Evolutionary conservation across 2,113 vertebrate species (phyloP).

Genomic region (Gambusia holbrooki): DNA sequence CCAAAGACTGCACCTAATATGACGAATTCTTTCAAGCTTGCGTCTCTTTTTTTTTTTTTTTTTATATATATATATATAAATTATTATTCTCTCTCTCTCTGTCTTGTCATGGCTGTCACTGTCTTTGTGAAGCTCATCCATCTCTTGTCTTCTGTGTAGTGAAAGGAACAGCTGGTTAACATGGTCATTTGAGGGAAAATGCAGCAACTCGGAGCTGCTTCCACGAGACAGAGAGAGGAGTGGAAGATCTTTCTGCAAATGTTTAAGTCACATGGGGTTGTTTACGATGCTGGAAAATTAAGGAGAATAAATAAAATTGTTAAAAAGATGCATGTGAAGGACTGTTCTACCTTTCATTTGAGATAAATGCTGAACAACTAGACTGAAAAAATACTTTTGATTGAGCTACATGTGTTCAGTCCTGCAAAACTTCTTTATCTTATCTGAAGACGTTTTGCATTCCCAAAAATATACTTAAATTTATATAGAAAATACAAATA

Average conservation of each 20-base stretch:
- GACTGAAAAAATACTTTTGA: background rate
- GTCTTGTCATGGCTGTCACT: slow-evolving; percentile 23
- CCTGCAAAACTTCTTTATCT: too few relatives aligned
- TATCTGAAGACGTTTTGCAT: too few relatives aligned
- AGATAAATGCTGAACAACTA: background rate
- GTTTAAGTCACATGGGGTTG: background rate
- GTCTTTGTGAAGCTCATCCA: slow-evolving; percentile 5
- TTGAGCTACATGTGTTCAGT: too few relatives aligned
- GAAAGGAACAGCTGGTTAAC: slow-evolving; percentile 4
- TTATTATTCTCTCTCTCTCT: slow-evolving; percentile 4
- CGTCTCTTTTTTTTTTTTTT: slow-evolving; percentile 30
- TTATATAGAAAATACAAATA: too few relatives aligned
- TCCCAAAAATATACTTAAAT: too few relatives aligned
- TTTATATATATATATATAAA: too few relatives aligned
- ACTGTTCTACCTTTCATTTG: background rate
- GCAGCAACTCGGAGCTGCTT: background rate
- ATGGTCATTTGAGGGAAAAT: slow-evolving; percentile 9
- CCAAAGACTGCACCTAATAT: slow-evolving; percentile 58
- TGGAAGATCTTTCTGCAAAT: background rate
- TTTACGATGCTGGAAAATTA: background rate
- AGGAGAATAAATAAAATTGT: background rate
- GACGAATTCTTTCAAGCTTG: slow-evolving; percentile 37
- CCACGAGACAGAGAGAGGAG: background rate
- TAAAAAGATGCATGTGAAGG: too few relatives aligned
- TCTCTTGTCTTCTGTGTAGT: background rate